Percentiles rank a stretch among this genome's conserved stretches.
Conservation (phyloP, 2,888 invertebrate species). For the Leptinotarsa haldemani region DNA sequence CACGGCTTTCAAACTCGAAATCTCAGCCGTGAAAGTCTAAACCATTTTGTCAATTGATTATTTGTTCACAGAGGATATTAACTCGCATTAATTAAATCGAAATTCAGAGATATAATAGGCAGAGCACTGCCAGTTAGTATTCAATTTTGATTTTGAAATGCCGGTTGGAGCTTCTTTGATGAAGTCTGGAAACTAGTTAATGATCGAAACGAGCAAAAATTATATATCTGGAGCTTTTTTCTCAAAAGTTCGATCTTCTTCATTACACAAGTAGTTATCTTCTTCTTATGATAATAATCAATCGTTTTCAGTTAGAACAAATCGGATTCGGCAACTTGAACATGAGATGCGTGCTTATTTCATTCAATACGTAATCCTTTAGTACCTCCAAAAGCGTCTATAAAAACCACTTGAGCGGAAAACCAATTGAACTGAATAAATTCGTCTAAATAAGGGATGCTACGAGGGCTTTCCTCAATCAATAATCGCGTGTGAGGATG, state of each 20-base stretch:
- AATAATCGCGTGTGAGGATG: conserved; percentile 14
- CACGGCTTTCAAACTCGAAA: too few species aligned
- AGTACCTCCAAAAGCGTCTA: conserved; percentile 17
- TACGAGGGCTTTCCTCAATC: conserved; percentile 14
- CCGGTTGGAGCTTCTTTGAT: neutral
- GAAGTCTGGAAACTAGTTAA: neutral
- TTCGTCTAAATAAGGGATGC: conserved; percentile 34
- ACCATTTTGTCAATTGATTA: too few species aligned
- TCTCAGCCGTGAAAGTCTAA: too few species aligned
- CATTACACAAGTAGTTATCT: neutral
- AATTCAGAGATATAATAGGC: too few species aligned
- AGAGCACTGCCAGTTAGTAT: neutral
- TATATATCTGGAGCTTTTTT: neutral
- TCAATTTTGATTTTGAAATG: too few species aligned
- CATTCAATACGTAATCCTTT: conserved; percentile 16
- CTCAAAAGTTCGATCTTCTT: neutral
- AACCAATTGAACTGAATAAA: conserved; percentile 41
- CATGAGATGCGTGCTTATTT: conserved; percentile 2
- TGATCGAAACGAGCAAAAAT: too few species aligned
- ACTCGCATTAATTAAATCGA: too few species aligned
- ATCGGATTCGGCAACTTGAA: neutral
- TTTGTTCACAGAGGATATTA: too few species aligned
- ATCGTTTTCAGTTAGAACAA: neutral
- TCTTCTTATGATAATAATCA: neutral
- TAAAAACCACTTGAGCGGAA: conserved; percentile 35